These are phyloP conservation scores for Bufo gargarizans DNA, from an alignment of 2,113 vertebrate genomes.

Conservation along the genomic window DNA sequence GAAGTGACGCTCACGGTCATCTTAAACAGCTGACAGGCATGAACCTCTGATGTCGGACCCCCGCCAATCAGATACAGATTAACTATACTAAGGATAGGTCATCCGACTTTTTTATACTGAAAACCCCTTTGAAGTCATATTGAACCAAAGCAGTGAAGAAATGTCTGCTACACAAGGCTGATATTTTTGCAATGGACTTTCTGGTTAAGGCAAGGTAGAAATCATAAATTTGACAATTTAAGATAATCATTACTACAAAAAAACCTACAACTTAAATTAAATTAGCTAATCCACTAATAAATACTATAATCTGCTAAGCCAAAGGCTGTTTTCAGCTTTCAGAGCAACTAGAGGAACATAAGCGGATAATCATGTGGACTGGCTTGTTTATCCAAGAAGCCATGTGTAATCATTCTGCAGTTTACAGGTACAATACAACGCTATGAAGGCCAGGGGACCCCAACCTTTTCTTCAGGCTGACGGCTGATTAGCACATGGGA, in stretches of 20 bases:
- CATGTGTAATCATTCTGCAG: not conserved
- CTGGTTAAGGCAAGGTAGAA: not conserved
- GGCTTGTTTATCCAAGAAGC: not conserved
- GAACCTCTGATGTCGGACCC: too few species aligned
- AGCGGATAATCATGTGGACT: conserved; percentile 11
- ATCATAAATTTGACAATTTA: not conserved
- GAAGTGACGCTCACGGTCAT: too few species aligned
- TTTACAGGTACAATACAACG: too few species aligned
- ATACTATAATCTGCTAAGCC: not conserved
- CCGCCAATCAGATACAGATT: too few species aligned
- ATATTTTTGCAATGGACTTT: not conserved
- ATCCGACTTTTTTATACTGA: too few species aligned
- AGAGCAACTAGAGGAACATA: not conserved
- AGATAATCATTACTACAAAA: not conserved
- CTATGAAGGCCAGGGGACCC: too few species aligned
- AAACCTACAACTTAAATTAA: not conserved
- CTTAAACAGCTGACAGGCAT: too few species aligned
- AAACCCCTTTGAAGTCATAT: too few species aligned
- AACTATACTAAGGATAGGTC: too few species aligned
- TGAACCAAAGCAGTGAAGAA: too few species aligned
- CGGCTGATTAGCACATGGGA: too few species aligned
- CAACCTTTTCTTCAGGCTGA: too few species aligned
- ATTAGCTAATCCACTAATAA: conserved; percentile 11
- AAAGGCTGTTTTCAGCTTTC: not conserved
- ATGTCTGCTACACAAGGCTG: not conserved